A percentile compares a stretch with the other conserved stretches of the same genome.
phyloP scores from a whole-genome alignment of 2,113 vertebrate species.

The Chrysemys picta region DNA sequence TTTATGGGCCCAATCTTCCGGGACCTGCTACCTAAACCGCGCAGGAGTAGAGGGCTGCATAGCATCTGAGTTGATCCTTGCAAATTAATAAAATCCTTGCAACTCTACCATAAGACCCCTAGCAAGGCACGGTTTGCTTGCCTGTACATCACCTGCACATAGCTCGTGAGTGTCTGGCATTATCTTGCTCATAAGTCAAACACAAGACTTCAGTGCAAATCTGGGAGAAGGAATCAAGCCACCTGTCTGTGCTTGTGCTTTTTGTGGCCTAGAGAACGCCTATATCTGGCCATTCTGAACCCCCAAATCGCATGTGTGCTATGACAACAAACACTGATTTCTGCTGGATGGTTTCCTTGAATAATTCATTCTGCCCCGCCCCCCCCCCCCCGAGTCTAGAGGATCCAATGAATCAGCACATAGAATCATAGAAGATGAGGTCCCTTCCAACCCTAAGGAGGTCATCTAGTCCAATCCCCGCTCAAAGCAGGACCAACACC shows the following conservation, averaged over 20 bases:
- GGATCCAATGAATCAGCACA: background rate
- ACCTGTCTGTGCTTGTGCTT: background rate
- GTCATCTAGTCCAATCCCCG: too few species aligned
- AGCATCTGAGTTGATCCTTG: background rate
- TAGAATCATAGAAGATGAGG: too few species aligned
- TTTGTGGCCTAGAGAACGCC: background rate
- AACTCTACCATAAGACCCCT: background rate
- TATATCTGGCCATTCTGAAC: background rate
- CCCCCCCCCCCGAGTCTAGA: too few species aligned
- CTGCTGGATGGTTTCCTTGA: background rate
- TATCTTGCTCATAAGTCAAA: background rate
- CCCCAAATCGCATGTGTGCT: background rate
- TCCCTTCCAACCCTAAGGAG: too few species aligned
- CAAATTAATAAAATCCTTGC: background rate
- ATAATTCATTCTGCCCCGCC: background rate
- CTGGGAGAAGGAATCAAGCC: background rate
- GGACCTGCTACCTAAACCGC: background rate
- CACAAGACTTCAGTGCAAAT: background rate
- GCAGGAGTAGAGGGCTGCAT: background rate
- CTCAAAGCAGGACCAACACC: too few species aligned
- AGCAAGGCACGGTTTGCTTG: background rate
- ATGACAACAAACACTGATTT: background rate
- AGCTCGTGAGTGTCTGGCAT: background rate
- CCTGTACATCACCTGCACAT: too few species aligned
- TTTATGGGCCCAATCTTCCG: background rate